Evolutionary conservation across 2,113 vertebrate species (phyloP).

Genomic region (Thermophis baileyi): DNA sequence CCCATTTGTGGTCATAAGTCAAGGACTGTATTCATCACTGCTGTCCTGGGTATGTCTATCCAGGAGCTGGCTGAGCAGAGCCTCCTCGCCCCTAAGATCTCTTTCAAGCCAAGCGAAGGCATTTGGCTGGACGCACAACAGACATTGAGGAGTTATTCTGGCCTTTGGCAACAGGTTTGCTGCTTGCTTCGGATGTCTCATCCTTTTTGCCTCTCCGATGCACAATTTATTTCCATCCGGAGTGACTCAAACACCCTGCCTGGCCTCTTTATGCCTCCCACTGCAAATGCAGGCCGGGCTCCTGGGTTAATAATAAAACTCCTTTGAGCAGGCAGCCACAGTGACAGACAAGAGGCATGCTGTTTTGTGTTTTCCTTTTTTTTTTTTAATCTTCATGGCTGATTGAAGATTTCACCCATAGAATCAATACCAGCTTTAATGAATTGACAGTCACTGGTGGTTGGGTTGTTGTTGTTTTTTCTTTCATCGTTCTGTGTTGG

Average conservation of each 20-base stretch:
- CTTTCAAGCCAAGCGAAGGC: not conserved
- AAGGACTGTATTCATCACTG: not conserved
- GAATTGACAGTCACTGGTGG: not conserved
- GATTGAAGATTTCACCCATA: not conserved
- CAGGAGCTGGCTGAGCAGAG: too few relatives aligned
- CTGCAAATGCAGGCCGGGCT: accelerated
- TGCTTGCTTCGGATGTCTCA: not conserved
- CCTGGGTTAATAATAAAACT: not conserved
- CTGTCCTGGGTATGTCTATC: not conserved
- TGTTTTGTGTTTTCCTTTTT: not conserved
- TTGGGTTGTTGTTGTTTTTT: not conserved
- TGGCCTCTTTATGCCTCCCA: not conserved
- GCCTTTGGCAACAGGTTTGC: not conserved
- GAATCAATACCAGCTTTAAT: not conserved
- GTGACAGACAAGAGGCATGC: not conserved
- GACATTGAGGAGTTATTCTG: not conserved
- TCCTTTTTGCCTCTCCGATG: not conserved
- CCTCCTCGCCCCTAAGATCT: not conserved
- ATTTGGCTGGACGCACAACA: not conserved
- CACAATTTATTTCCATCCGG: slow-evolving; percentile 9
- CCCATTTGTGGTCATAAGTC: too few relatives aligned
- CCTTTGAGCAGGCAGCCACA: accelerated
- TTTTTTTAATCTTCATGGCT: not conserved
- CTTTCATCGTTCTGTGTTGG: not conserved
- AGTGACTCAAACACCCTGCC: not conserved